Conservation (phyloP, 2,113 vertebrate species). For the Ameiurus melas region DNA sequence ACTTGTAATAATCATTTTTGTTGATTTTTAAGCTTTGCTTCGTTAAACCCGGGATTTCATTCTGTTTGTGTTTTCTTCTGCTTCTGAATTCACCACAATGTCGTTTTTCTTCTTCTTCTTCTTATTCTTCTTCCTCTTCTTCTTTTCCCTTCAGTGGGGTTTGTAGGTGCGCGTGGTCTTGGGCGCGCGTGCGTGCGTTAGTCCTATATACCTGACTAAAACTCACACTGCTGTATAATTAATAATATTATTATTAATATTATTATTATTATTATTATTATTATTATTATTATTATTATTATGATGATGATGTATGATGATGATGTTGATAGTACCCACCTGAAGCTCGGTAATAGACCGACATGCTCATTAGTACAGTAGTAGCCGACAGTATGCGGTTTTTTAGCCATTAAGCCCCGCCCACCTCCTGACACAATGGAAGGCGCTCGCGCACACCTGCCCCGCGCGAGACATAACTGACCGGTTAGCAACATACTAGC, state of each 20-base stretch:
- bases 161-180: neutral
- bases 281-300: too few relatives aligned
- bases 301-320: too few relatives aligned
- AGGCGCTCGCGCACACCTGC: conserved; percentile 12
- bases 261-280: too few relatives aligned
- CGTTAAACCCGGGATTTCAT: neutral
- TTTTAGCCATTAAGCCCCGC: neutral
- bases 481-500: neutral
- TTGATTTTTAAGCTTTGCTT: too few relatives aligned
- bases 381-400: neutral
- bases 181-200: neutral
- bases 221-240: neutral
- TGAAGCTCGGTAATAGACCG: too few relatives aligned
- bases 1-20: too few relatives aligned
- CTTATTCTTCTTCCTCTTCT: too few relatives aligned
- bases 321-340: too few relatives aligned
- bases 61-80: neutral
- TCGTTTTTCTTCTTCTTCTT: too few relatives aligned
- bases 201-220: neutral
- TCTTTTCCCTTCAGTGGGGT: neutral
- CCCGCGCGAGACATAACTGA: neutral
- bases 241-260: too few relatives aligned
- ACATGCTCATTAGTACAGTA: neutral
- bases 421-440: conserved; percentile 24
- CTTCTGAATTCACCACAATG: neutral